Evolutionary conservation across 2,888 invertebrate genomes (phyloP).

Genomic region (Norana najaformis): DNA sequence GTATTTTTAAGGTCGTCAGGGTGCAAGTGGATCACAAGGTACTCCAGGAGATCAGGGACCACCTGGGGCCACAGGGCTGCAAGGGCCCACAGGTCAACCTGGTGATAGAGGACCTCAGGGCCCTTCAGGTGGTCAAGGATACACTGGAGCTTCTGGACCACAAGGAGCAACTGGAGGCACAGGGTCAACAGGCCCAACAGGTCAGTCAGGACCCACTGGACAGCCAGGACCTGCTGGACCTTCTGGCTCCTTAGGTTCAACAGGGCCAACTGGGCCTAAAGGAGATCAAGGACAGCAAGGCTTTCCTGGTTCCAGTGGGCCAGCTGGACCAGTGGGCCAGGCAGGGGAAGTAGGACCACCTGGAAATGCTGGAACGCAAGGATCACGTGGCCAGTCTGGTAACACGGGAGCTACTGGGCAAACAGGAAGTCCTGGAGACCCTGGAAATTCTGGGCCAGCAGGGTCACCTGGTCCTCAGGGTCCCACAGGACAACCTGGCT

Average conservation of each 20-base stretch:
- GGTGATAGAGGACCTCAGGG: constrained; percentile 17
- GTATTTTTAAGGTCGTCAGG: neutral
- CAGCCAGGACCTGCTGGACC: constrained; percentile 27
- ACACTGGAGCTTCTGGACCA: constrained; percentile 33
- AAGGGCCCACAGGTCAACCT: neutral
- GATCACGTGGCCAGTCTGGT: constrained; percentile 31
- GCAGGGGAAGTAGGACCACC: constrained; percentile 44
- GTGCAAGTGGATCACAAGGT: constrained; percentile 13
- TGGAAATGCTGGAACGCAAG: constrained; percentile 40
- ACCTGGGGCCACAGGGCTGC: neutral
- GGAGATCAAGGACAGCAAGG: constrained; percentile 54
- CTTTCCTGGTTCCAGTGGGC: neutral
- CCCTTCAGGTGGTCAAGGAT: constrained; percentile 17
- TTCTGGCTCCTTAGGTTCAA: constrained; percentile 31
- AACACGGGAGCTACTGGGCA: constrained; percentile 35
- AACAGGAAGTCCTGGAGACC: constrained; percentile 31
- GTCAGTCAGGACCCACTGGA: constrained; percentile 59
- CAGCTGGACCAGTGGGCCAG: constrained; percentile 63
- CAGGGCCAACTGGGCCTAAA: constrained; percentile 33
- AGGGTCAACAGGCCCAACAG: constrained; percentile 29
- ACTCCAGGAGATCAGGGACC: neutral
- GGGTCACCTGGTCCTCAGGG: constrained; percentile 32
- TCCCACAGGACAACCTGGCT: constrained; percentile 36
- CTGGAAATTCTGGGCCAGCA: constrained; percentile 31
- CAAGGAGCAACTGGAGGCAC: constrained; percentile 38